Evolutionary conservation across 2,888 invertebrate genomes (phyloP).

Genomic region (Euclidia mi): DNA sequence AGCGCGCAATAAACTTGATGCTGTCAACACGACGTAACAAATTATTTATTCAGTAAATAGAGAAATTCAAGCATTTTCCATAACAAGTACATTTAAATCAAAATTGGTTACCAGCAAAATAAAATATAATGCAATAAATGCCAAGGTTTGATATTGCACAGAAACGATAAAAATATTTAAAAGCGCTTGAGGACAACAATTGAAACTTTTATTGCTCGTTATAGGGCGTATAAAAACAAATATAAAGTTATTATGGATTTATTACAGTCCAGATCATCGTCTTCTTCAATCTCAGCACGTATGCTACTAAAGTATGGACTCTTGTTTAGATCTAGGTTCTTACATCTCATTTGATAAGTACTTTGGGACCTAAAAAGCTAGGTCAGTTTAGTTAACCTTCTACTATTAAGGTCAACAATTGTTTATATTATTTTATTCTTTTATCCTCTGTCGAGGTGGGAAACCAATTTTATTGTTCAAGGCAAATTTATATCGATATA

Average conservation of each 20-base stretch:
- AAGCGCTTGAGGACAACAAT: conserved; percentile 5
- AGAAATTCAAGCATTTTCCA: not conserved
- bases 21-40: not conserved
- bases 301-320: too few species aligned
- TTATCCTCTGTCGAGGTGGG: conserved; percentile 42
- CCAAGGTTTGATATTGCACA: not conserved
- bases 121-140: conserved; percentile 12
- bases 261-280: not conserved
- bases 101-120: not conserved
- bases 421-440: conserved; percentile 39
- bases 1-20: too few species aligned
- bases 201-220: conserved; percentile 7
- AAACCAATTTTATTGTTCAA: conserved; percentile 55
- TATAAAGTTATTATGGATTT: not conserved
- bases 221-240: conserved; percentile 8
- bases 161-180: conserved; percentile 11
- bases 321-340: not conserved
- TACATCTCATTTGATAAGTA: not conserved
- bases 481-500: conserved; percentile 49
- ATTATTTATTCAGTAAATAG: not conserved
- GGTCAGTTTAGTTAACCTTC: not conserved
- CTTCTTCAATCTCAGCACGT: not conserved
- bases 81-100: conserved; percentile 1
- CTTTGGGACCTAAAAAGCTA: not conserved
- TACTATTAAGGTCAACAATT: conserved; percentile 1